These are phyloP conservation scores for Montifringilla adamsi DNA, from an alignment of 2,113 vertebrate species.

Conservation along the genomic window DNA sequence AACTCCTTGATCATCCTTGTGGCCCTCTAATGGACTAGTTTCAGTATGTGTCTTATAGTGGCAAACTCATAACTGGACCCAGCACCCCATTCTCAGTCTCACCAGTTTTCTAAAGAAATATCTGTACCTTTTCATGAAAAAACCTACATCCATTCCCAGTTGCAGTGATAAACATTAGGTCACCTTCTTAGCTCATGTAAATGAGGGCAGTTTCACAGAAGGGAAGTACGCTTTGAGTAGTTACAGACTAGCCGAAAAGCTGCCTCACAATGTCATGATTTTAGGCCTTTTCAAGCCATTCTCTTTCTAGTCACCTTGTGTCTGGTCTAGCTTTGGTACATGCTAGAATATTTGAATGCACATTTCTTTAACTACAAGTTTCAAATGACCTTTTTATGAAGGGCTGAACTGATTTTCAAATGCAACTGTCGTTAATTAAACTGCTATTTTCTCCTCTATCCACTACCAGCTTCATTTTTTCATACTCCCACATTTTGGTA, in stretches of 20 bases:
- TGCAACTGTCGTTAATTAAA: constrained; percentile 30
- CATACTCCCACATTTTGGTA: neutral
- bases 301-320: neutral
- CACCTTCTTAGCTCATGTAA: neutral
- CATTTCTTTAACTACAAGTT: neutral
- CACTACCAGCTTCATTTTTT: neutral
- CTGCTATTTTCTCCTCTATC: constrained; percentile 17
- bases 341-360: neutral
- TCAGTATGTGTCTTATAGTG: neutral
- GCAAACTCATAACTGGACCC: neutral
- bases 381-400: constrained; percentile 29
- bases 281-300: neutral
- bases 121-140: neutral
- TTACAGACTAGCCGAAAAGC: neutral
- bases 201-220: neutral
- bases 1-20: neutral
- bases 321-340: neutral
- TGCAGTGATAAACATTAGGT: neutral
- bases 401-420: constrained; percentile 11
- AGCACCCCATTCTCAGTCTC: neutral
- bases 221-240: neutral
- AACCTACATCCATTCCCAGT: neutral
- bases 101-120: neutral
- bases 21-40: neutral
- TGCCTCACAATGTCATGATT: neutral